Base-by-base conservation (phyloP, 2,113 vertebrate genomes). In the Platanista minor region DNA sequence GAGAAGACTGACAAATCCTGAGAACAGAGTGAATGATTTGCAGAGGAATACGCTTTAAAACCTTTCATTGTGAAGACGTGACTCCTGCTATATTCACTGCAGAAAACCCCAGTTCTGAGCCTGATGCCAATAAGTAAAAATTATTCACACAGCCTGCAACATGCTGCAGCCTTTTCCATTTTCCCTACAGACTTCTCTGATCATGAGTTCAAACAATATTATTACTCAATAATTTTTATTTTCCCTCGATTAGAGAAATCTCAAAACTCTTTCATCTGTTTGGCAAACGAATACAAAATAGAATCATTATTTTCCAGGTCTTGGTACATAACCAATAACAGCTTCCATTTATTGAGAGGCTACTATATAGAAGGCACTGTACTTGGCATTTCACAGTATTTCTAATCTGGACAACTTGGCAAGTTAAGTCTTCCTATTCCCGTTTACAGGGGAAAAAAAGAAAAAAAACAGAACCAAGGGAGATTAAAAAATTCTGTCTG, bases 401-500 rank as follows among this genome's bases (percentile, higher is more conserved):
- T 85, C 49, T 75, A 91, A 64, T 80, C 27, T 21, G 62, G 57
- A 69, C 67, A 89, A 23, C 21, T 29, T 77, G 66, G 71, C 23
- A 89, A 78, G n/a, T 67, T 84, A 90, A 20, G 13, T 66, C 23
- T 91, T 84, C 17, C 86, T 80, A 91, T 61, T 93, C 17, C 39
- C 90, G 52, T 90, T 87, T 87, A 84, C 0, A 14, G 52, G 27
- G 33, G 21, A 8, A 21, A 36, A 49, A 27, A 49, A 57, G 3
- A 87, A 36, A 31, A 31, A 88, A 95, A 84, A 12, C 2, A 14
- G 41, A 64, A 61, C 62, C 3, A 54, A 90, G 8, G 8, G 36
- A 84, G 75, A 84, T 80, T 64, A 67, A 94, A 95, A 92, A 64
- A 67, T 41, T 88, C 43, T 84, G n/a, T 75, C 71, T 71, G 29